phyloP scores from a whole-genome alignment of 2,797 vertebrate species.

The Spizella passerina region DNA sequence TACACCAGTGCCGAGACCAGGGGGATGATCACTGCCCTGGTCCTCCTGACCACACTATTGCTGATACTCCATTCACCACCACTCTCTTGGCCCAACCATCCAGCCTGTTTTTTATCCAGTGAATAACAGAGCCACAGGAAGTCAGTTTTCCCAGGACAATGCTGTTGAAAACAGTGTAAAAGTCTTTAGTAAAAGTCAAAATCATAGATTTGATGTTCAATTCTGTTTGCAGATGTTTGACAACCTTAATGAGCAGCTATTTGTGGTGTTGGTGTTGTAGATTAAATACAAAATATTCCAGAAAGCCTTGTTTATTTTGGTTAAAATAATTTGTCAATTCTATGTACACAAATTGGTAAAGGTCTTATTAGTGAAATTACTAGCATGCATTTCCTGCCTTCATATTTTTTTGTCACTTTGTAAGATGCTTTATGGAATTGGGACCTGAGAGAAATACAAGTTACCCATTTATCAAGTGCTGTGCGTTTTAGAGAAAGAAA shows the following conservation, averaged over 20 bases:
- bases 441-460: not conserved
- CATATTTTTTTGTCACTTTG: not conserved
- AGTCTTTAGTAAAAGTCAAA: not conserved
- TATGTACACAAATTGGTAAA: not conserved
- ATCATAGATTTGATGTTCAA: not conserved
- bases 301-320: not conserved
- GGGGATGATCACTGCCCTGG: not conserved
- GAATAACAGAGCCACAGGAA: not conserved
- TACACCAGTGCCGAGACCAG: rapidly evolving
- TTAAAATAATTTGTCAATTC: not conserved
- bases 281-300: not conserved
- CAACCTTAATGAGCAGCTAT: not conserved
- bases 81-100: not conserved
- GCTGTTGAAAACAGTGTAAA: not conserved
- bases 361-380: not conserved
- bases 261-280: not conserved
- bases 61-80: not conserved
- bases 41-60: not conserved
- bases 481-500: not conserved
- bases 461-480: not conserved
- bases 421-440: not conserved
- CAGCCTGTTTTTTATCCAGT: not conserved
- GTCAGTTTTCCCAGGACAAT: not conserved
- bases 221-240: not conserved
- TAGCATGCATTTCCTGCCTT: not conserved